Percentiles rank a stretch among this genome's conserved stretches.
phyloP scores from a whole-genome alignment of 2,113 vertebrate species.

The Actinemys pallida region DNA sequence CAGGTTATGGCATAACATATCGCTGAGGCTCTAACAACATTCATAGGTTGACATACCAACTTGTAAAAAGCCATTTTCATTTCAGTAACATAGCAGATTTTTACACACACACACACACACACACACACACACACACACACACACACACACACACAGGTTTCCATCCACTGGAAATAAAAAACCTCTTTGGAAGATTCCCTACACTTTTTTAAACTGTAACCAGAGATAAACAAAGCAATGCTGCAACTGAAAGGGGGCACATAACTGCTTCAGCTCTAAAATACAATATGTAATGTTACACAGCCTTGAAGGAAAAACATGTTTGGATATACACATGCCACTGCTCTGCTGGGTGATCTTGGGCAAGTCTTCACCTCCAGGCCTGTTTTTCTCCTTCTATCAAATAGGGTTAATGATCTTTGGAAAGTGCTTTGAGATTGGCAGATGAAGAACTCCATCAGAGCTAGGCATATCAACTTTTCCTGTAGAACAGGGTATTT shows the following conservation, averaged over 20 bases:
- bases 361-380: not conserved
- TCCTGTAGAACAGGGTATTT: not conserved
- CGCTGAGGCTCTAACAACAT: fast-evolving
- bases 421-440: not conserved
- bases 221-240: not conserved
- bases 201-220: not conserved
- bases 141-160: not conserved
- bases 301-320: not conserved
- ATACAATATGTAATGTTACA: not conserved
- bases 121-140: not conserved
- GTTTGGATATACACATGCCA: not conserved
- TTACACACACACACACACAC: not conserved
- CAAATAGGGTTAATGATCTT: not conserved
- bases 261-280: not conserved
- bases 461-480: not conserved
- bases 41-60: not conserved
- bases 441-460: not conserved
- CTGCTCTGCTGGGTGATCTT: not conserved
- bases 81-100: not conserved
- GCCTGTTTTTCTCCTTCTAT: not conserved
- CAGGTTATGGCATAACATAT: not conserved
- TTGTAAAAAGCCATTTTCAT: not conserved
- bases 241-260: not conserved
- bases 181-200: not conserved
- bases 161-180: not conserved